Evolutionary conservation across 2,113 vertebrate genomes (phyloP).

Genomic region (Cavia porcellus): DNA sequence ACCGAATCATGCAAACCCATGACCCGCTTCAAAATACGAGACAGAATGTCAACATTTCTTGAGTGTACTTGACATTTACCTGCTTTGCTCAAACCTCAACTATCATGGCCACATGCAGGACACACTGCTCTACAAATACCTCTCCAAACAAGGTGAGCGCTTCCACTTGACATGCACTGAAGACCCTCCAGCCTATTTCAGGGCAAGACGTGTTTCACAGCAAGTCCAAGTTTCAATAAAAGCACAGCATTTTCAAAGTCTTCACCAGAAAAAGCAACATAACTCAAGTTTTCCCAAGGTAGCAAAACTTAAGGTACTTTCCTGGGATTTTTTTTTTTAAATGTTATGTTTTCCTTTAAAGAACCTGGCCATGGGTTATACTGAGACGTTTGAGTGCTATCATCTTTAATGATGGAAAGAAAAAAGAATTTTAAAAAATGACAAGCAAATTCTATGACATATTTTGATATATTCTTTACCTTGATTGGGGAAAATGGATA

Average conservation of each 20-base stretch:
- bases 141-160: background rate
- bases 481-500: background rate
- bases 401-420: background rate
- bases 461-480: background rate
- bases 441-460: background rate
- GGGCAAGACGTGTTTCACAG: background rate
- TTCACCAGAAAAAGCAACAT: background rate
- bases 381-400: background rate
- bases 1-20: background rate
- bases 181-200: background rate
- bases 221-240: background rate
- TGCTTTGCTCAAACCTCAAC: background rate
- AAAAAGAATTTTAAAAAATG: background rate
- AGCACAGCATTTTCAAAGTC: background rate
- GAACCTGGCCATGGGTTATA: background rate
- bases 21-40: conserved; percentile 22
- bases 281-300: background rate
- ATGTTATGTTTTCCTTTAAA: background rate
- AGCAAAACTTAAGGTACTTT: background rate
- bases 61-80: background rate
- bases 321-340: background rate
- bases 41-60: background rate
- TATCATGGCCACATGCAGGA: background rate
- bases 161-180: background rate
- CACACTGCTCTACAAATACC: background rate